Evolutionary conservation across 2,797 vertebrate species (phyloP).

Genomic region (Cheracebus regulus): DNA sequence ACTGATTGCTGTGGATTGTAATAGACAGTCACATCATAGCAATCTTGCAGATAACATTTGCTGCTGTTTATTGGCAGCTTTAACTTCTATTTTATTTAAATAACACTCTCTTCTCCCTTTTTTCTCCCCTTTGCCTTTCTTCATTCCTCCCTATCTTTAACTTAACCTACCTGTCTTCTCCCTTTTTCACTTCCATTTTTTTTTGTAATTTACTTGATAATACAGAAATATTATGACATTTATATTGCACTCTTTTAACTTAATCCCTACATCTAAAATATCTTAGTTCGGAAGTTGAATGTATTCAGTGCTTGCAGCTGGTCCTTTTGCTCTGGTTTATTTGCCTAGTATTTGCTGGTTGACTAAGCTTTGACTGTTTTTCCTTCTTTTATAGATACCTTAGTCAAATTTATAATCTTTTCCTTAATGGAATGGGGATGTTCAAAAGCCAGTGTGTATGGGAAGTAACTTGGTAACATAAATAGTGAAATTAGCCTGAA

Average conservation of each 20-base stretch:
- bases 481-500: neutral
- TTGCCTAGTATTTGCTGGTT: neutral
- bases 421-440: neutral
- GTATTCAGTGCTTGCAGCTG: neutral
- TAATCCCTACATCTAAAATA: neutral
- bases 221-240: conserved; percentile 8
- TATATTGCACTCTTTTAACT: neutral
- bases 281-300: conserved; percentile 23
- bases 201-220: neutral
- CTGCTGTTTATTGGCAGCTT: neutral
- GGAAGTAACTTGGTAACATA: neutral
- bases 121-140: neutral
- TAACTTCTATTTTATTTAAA: conserved; percentile 7
- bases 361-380: neutral
- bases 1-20: neutral
- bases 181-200: neutral
- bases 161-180: neutral
- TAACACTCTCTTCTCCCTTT: neutral
- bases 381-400: neutral
- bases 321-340: conserved; percentile 17
- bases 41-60: conserved; percentile 3
- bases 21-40: neutral
- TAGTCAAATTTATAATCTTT: neutral
- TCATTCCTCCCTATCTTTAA: neutral
- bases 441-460: neutral